Percentiles rank a stretch among this genome's conserved stretches.
Evolutionary conservation across 2,113 vertebrate genomes (phyloP).

Genomic region (Pogonocichla stellata): DNA sequence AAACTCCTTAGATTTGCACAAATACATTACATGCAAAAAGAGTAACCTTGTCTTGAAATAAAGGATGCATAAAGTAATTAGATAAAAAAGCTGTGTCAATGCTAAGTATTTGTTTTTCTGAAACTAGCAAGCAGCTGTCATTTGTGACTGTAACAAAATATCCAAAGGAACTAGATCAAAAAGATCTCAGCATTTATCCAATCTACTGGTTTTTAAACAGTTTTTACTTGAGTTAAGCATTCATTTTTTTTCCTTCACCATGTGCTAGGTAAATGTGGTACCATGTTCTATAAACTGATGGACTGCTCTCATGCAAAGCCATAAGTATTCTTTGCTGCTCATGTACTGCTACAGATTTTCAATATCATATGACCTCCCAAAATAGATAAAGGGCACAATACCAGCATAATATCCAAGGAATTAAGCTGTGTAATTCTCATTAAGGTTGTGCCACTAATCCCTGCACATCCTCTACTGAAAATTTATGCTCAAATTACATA

Average conservation of each 20-base stretch:
- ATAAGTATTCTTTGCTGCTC: background rate
- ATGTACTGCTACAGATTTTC: background rate
- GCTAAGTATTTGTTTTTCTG: background rate
- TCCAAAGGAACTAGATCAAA: background rate
- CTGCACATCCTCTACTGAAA: background rate
- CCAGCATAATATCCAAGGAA: background rate
- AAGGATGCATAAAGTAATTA: background rate
- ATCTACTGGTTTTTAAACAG: background rate
- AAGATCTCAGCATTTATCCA: background rate
- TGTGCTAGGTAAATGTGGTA: background rate
- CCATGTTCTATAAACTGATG: background rate
- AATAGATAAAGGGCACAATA: background rate
- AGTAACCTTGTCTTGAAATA: background rate
- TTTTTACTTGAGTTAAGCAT: background rate
- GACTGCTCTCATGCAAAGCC: background rate
- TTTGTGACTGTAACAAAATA: background rate
- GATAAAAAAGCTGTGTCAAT: background rate
- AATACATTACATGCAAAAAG: background rate
- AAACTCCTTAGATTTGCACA: background rate
- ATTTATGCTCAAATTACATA: background rate
- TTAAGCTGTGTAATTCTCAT: background rate
- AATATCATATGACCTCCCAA: background rate
- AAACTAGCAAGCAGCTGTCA: background rate
- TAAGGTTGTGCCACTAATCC: background rate
- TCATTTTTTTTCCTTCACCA: background rate